phyloP scores from a whole-genome alignment of 2,113 vertebrate genomes.

The Ictidomys tridecemlineatus region DNA sequence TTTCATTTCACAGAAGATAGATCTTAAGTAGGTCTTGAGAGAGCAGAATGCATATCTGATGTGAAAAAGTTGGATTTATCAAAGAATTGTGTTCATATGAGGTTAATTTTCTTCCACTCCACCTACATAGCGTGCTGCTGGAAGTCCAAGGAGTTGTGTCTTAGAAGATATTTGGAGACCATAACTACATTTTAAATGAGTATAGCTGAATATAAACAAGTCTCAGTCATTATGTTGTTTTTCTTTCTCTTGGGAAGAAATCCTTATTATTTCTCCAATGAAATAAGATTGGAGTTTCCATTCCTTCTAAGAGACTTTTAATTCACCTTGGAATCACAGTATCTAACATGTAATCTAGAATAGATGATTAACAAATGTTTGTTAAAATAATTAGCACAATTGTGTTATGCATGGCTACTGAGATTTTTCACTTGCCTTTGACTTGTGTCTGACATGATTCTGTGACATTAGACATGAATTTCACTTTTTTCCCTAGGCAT shows the following conservation, averaged over 20 bases:
- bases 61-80: background rate
- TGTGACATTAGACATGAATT: background rate
- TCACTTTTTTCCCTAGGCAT: background rate
- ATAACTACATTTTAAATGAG: background rate
- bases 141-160: background rate
- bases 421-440: background rate
- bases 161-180: background rate
- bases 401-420: background rate
- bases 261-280: background rate
- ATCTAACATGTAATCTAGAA: background rate
- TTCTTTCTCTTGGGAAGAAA: background rate
- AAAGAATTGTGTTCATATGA: background rate
- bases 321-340: background rate
- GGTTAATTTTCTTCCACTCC: slow-evolving; percentile 1
- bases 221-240: background rate
- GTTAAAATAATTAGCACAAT: background rate
- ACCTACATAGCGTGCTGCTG: background rate
- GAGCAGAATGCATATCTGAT: background rate
- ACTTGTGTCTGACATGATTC: background rate
- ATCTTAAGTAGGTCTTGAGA: background rate
- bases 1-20: background rate
- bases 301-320: background rate
- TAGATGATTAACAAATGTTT: background rate
- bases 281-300: background rate
- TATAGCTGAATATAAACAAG: background rate